phyloP scores from a whole-genome alignment of 2,888 invertebrate species.

The Achlya flavicornis region DNA sequence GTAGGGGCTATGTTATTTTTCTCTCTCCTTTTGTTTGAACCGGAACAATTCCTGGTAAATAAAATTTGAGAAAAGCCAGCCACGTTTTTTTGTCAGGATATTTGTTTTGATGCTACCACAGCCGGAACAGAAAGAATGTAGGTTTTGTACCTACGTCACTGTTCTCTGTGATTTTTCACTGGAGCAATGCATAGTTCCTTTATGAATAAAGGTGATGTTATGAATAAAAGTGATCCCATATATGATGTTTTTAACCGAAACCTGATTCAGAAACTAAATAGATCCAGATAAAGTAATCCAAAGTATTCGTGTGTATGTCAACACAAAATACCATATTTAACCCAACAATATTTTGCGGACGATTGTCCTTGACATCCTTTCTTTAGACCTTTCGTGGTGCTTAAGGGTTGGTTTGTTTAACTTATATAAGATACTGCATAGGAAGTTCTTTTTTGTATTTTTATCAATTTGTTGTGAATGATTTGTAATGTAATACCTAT shows the following conservation, averaged over 20 bases:
- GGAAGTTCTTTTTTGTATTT: too few species aligned
- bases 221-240: background rate
- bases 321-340: too few species aligned
- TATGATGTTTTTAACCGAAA: background rate
- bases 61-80: constrained; percentile 13
- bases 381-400: too few species aligned
- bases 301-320: too few species aligned
- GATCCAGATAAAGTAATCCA: too few species aligned
- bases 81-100: background rate
- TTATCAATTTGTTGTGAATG: too few species aligned
- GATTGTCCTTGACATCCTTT: too few species aligned
- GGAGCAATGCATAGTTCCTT: background rate
- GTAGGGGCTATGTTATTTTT: constrained; percentile 10
- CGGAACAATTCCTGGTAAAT: constrained; percentile 16
- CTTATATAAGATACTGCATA: too few species aligned
- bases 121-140: constrained; percentile 4
- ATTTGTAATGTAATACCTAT: too few species aligned
- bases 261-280: too few species aligned
- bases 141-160: background rate
- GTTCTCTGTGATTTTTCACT: background rate
- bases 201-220: background rate
- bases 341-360: too few species aligned
- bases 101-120: constrained; percentile 6
- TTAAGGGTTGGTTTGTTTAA: too few species aligned
- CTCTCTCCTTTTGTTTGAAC: constrained; percentile 14